Evolutionary conservation across 2,797 vertebrate species (phyloP).

Genomic region (Xyrichtys novacula): DNA sequence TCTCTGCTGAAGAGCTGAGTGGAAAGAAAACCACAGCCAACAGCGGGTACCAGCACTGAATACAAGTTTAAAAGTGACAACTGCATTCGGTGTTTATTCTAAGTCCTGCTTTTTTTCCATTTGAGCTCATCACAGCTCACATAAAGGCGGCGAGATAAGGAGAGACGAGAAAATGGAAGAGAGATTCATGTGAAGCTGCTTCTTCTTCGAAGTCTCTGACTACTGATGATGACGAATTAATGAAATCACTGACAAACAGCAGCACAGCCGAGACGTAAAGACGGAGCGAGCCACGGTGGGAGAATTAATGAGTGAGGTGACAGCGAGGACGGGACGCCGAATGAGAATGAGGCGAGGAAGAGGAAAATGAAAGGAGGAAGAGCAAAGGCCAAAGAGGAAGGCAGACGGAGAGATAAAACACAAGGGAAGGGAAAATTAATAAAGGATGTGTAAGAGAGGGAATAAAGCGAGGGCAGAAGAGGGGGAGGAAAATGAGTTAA

Average conservation of each 20-base stretch:
- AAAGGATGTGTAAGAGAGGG: slow-evolving; percentile 28
- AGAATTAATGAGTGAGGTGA: slow-evolving; percentile 57
- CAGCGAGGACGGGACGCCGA: slow-evolving; percentile 26
- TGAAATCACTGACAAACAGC: slow-evolving; percentile 69
- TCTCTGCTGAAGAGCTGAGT: background rate
- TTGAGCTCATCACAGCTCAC: slow-evolving; percentile 12
- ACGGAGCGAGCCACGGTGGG: slow-evolving; percentile 33
- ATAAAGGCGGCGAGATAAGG: slow-evolving; percentile 11
- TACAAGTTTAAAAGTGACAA: background rate
- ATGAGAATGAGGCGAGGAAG: slow-evolving; percentile 31
- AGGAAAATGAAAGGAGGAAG: slow-evolving; percentile 24
- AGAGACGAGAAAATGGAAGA: slow-evolving; percentile 9
- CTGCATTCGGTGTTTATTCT: background rate
- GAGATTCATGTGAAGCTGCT: slow-evolving; percentile 9
- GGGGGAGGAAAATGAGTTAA: slow-evolving; percentile 17
- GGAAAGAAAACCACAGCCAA: background rate
- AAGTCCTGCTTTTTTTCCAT: background rate
- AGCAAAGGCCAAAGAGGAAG: slow-evolving; percentile 25
- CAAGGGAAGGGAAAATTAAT: slow-evolving; percentile 42
- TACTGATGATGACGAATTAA: slow-evolving; percentile 71
- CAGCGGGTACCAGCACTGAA: background rate
- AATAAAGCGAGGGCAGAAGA: background rate
- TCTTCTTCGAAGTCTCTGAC: slow-evolving; percentile 35
- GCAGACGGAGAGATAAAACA: slow-evolving; percentile 35
- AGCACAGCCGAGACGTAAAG: slow-evolving; percentile 30